phyloP scores from a whole-genome alignment of 2,113 vertebrate species.

The Hylia prasina region DNA sequence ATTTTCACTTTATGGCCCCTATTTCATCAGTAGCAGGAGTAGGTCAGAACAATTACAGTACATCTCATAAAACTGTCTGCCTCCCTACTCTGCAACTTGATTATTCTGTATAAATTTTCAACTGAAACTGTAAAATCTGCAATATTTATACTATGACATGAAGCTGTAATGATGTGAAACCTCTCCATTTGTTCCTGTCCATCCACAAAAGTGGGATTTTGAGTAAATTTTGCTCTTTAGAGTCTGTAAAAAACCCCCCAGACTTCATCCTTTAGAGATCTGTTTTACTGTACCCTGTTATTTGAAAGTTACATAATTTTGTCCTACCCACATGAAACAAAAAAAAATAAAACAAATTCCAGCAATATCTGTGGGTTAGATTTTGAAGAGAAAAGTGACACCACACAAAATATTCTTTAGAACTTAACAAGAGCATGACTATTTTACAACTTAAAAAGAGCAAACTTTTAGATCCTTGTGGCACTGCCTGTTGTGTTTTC shows the following conservation, averaged over 20 bases:
- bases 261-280: background rate
- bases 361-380: background rate
- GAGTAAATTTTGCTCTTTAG: background rate
- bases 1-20: background rate
- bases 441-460: slow-evolving; percentile 34
- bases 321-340: background rate
- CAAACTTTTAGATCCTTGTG: slow-evolving; percentile 59
- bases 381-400: background rate
- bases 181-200: background rate
- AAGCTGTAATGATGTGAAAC: background rate
- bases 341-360: background rate
- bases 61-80: background rate
- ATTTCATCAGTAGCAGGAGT: background rate
- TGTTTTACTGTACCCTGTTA: background rate
- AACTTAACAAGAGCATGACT: background rate
- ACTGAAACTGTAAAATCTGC: background rate
- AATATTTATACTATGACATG: background rate
- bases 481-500: slow-evolving; percentile 61
- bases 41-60: slow-evolving; percentile 13
- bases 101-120: slow-evolving; percentile 26
- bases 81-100: background rate
- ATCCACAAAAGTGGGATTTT: background rate
- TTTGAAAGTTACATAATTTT: background rate
- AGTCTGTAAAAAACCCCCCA: background rate
- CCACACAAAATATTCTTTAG: slow-evolving; percentile 6